These are phyloP conservation scores for Crossocerus cetratus DNA, from an alignment of 2,888 invertebrate genomes.

Conservation along the genomic window DNA sequence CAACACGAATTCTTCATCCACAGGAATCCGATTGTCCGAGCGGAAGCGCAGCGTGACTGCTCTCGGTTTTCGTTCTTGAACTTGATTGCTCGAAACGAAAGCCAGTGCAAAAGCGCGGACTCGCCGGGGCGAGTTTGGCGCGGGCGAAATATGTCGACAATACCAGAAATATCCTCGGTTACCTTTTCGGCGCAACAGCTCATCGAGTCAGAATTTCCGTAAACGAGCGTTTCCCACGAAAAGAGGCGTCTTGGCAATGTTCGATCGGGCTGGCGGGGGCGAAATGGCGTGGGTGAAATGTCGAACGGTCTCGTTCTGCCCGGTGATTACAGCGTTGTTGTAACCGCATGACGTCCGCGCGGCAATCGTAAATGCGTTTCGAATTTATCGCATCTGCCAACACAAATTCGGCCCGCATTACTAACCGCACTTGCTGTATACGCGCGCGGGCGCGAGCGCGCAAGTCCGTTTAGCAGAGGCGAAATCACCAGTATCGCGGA, in stretches of 20 bases:
- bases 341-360: constrained; percentile 29
- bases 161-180: constrained; percentile 36
- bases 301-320: constrained; percentile 42
- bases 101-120: too few species aligned
- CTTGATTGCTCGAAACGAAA: not conserved
- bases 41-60: not conserved
- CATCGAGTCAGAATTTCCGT: constrained; percentile 27
- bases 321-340: constrained; percentile 24
- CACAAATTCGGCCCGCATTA: constrained; percentile 11
- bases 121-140: not conserved
- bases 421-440: not conserved
- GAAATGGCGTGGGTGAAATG: constrained; percentile 55
- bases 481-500: too few species aligned
- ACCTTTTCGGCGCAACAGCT: constrained; percentile 26
- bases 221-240: constrained; percentile 26
- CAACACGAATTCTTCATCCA: too few species aligned
- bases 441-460: too few species aligned
- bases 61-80: constrained; percentile 30
- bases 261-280: constrained; percentile 1
- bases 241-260: constrained; percentile 18
- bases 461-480: too few species aligned
- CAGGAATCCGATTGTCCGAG: too few species aligned
- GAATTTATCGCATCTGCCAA: constrained; percentile 22
- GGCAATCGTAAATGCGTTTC: constrained; percentile 13
- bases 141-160: constrained; percentile 28